Evolutionary conservation across 2,797 vertebrate species (phyloP).

Genomic region (Sitta carolinensis): DNA sequence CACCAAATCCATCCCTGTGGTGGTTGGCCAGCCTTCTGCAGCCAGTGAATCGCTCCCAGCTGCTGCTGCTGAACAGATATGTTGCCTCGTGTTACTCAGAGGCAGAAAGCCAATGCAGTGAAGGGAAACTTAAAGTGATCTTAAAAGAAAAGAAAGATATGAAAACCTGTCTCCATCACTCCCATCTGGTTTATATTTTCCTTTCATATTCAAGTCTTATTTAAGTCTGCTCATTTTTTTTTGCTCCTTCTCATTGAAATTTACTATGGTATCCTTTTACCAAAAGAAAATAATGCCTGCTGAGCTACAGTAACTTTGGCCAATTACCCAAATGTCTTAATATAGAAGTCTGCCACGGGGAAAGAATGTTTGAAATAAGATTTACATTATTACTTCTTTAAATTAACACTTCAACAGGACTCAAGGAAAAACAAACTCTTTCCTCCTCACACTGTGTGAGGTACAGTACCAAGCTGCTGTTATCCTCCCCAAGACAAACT

Average conservation of each 20-base stretch:
- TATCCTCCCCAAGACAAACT: neutral
- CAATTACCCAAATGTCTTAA: conserved; percentile 51
- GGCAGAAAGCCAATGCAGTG: conserved; percentile 77
- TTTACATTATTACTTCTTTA: conserved; percentile 65
- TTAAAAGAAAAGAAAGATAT: conserved; percentile 81
- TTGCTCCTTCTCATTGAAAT: conserved; percentile 47
- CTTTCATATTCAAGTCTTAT: conserved; percentile 47
- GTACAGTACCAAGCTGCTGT: neutral
- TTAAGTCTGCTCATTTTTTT: conserved; percentile 8
- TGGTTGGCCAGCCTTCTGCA: neutral
- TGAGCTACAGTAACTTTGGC: conserved; percentile 36
- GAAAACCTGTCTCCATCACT: conserved; percentile 82
- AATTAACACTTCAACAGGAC: conserved; percentile 61
- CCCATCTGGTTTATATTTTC: conserved; percentile 81
- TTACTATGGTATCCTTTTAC: conserved; percentile 43
- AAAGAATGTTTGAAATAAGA: conserved; percentile 60
- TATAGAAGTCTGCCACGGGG: neutral
- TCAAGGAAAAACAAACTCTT: conserved; percentile 44
- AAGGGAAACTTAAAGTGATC: conserved; percentile 85
- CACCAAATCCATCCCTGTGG: neutral
- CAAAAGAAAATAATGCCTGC: conserved; percentile 67
- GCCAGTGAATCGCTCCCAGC: neutral
- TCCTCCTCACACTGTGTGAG: conserved; percentile 41
- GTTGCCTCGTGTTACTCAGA: conserved; percentile 80
- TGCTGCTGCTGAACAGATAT: conserved; percentile 44